Conservation (phyloP, 2,888 invertebrate species). For the Andrena fulva region DNA sequence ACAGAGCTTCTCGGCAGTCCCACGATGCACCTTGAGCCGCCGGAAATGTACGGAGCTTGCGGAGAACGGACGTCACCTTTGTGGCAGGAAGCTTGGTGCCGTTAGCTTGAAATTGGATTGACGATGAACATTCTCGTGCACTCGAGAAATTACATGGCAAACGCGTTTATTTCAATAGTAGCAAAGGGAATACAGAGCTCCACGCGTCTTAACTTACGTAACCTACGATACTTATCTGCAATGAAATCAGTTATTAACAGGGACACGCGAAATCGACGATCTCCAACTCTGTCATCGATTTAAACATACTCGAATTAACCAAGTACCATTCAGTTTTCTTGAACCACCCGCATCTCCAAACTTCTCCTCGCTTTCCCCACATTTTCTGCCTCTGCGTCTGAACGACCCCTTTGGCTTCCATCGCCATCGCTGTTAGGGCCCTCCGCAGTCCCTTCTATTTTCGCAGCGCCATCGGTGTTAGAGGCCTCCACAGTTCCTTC, state of each 20-base stretch:
- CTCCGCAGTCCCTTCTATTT: background rate
- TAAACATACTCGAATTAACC: background rate
- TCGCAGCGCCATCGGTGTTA: background rate
- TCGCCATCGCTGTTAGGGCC: background rate
- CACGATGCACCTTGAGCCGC: background rate
- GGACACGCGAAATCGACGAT: background rate
- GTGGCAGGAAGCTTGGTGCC: background rate
- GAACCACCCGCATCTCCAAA: constrained; percentile 72
- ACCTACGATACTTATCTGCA: constrained; percentile 17
- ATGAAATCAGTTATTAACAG: background rate
- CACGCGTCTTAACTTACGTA: constrained; percentile 26
- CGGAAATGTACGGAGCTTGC: background rate
- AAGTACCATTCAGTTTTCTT: constrained; percentile 45
- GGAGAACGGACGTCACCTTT: background rate
- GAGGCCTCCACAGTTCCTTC: background rate
- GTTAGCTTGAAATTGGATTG: background rate
- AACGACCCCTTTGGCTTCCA: background rate
- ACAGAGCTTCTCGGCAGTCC: background rate
- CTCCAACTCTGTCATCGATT: background rate
- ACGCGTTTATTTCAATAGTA: constrained; percentile 56
- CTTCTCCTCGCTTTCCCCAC: constrained; percentile 51
- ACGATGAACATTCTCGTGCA: background rate
- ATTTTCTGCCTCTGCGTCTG: background rate
- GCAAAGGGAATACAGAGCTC: constrained; percentile 25
- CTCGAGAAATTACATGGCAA: constrained; percentile 8